Evolutionary conservation across 1,140 invertebrate genomes (phyloP), one percentile per base, ranked within the genome.

Genomic region (Planococcus citri): DNA sequence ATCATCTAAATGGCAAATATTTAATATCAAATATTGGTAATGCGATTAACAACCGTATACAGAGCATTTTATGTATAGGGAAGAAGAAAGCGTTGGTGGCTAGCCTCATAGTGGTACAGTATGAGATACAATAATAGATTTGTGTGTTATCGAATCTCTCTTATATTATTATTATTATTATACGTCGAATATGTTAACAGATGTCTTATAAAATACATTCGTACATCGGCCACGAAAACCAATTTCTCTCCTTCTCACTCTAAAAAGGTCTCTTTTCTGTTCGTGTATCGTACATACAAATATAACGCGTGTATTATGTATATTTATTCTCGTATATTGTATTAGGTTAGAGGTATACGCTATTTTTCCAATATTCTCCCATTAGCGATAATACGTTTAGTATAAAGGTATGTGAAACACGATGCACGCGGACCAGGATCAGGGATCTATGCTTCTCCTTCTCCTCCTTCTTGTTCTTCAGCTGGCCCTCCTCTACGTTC

Each of bases 1-100:
- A 60, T 60, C 57, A 60, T 60, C 57, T 60, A 22, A 20, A 60
- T 60, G 57, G 57, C 57, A 60, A 60, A 60, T 60, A 60, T 60
- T 60, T 60, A 60, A 60, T 60, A 60, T 60, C 57, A 60, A 60
- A 60, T 60, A 60, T 60, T 60, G 57, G n/a, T 60, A 60, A 60
- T 60, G 57, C 57, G 57, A 60, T 60, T 60, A 60, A 60, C 57
- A 60, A 17, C n/a, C n/a, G n/a, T n/a, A n/a, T n/a, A n/a, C n/a
- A n/a, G n/a, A n/a, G n/a, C n/a, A n/a, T n/a, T n/a, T n/a, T n/a
- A n/a, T n/a, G n/a, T n/a, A n/a, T n/a, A n/a, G n/a, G n/a, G n/a
- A n/a, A n/a, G n/a, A n/a, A 20, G 57, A 20, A n/a, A n/a, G n/a
- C 57, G 4, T 20, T 60, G 21, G 57, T 60, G 57, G 57, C 57